Percentiles rank a stretch among this genome's conserved stretches.
phyloP scores from a whole-genome alignment of 1,140 invertebrate species.

The Acromyrmex charruanus region DNA sequence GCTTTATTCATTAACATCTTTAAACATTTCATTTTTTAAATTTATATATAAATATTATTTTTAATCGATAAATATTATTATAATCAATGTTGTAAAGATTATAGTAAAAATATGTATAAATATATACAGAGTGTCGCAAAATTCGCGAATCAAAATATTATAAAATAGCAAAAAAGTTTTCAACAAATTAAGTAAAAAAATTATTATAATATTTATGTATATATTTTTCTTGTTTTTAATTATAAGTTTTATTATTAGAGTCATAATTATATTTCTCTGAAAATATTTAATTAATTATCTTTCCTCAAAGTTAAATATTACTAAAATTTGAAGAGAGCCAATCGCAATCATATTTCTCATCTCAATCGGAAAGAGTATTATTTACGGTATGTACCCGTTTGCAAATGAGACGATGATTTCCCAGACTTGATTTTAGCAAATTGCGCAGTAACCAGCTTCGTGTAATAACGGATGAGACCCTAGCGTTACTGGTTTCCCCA shows the following conservation, averaged over 20 bases:
- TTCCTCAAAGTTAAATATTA: not conserved
- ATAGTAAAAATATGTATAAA: not conserved
- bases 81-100: not conserved
- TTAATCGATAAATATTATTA: slow-evolving; percentile 14
- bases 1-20: not conserved
- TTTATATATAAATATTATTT: slow-evolving; percentile 13
- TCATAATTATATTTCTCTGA: no score
- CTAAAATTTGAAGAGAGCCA: not conserved
- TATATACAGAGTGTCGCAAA: not conserved
- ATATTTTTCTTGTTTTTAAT: no score
- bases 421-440: slow-evolving; percentile 25
- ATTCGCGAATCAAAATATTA: no score
- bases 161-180: no score
- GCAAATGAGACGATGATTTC: slow-evolving; percentile 38
- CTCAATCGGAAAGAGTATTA: not conserved
- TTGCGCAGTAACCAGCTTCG: slow-evolving; percentile 6
- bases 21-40: not conserved
- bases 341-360: not conserved
- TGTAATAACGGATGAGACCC: slow-evolving; percentile 35
- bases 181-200: no score
- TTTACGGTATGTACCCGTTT: not conserved
- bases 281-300: slow-evolving; percentile 14
- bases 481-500: not conserved
- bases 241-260: no score
- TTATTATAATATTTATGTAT: no score